Base-by-base conservation (phyloP, 2,797 vertebrate species). In the Sebastes diaconus region DNA sequence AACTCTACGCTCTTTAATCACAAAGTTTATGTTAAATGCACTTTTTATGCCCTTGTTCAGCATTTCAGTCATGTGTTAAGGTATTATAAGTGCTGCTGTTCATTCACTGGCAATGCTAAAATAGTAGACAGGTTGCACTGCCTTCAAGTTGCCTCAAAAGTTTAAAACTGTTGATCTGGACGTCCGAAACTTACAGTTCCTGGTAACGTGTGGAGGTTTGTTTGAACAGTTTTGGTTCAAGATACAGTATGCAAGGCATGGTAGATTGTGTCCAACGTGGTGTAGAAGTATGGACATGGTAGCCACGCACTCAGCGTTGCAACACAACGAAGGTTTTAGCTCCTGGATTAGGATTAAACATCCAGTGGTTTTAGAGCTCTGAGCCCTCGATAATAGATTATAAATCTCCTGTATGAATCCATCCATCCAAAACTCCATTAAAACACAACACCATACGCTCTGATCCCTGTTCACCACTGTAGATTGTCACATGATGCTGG, bases 321-420 rank as follows among this genome's bases (percentile, higher is more conserved):
- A 80, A 25, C 36, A 54, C 55, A 34, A 50, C 52, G 27, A 58
- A 87, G 86, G 79, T 91, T 6, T 90, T 88, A 86, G 72, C 79
- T 78, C 36, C 67, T 87, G 90, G 91, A 93, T 93, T 94, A 94
- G 90, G 92, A 94, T 92, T 95, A 93, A 88, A 84, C 54, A 55
- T 80, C 75, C 60, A 73, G 66, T 69, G 87, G 82, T 87, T 71
- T 85, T 76, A 84, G 59, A 76, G 82, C 83, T 64, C 67, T 76
- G 79, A 85, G 68, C 75, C 71, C 18, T 84, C 34, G 16, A 74
- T 68, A 50, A 61, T 85, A 91, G 88, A 91, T 92, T 90, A 89
- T 81, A 87, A 90, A 90, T 77, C 89, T 81, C 39, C 55, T 76
- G 73, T 87, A 86, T 87, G 74, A 91, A 76, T 83, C 77, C 7